Evolutionary conservation across 1,140 invertebrate genomes (phyloP).

Genomic region (Drosophila kohkoa): DNA sequence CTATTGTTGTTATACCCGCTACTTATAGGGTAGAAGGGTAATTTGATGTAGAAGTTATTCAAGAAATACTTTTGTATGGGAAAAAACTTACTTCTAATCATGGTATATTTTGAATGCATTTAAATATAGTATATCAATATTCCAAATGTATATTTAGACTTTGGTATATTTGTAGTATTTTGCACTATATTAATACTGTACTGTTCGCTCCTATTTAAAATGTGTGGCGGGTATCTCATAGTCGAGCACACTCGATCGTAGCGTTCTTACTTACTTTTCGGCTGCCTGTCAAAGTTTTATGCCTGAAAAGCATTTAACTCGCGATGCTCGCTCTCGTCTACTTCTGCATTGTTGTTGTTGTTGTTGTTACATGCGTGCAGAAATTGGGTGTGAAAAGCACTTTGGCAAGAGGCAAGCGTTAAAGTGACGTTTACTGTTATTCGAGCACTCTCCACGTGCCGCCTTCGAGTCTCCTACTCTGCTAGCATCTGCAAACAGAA

Average conservation of each 20-base stretch:
- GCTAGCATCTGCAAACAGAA: neutral
- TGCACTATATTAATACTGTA: too few species aligned
- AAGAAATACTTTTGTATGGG: too few species aligned
- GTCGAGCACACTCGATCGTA: too few species aligned
- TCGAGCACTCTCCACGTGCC: conserved; percentile 50
- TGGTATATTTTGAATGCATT: too few species aligned
- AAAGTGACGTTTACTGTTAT: conserved; percentile 79
- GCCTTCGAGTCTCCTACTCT: neutral
- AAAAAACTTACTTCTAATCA: too few species aligned
- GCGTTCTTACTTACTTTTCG: conserved; percentile 18
- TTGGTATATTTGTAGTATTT: too few species aligned
- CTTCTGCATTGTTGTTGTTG: conserved; percentile 38
- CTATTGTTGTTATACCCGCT: conserved; percentile 14
- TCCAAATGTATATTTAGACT: too few species aligned
- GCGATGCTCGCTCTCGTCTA: conserved; percentile 43
- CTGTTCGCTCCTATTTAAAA: too few species aligned
- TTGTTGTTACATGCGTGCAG: conserved; percentile 51
- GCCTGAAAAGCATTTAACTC: conserved; percentile 66
- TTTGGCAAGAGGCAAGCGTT: conserved; percentile 58
- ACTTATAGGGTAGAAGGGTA: too few species aligned
- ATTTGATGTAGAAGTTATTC: too few species aligned
- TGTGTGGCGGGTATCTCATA: too few species aligned
- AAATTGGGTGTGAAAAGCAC: conserved; percentile 80
- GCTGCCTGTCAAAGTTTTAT: conserved; percentile 55
- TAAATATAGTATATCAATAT: too few species aligned